Conservation (phyloP, 1,140 invertebrate species). For the Diuraphis noxia region DNA sequence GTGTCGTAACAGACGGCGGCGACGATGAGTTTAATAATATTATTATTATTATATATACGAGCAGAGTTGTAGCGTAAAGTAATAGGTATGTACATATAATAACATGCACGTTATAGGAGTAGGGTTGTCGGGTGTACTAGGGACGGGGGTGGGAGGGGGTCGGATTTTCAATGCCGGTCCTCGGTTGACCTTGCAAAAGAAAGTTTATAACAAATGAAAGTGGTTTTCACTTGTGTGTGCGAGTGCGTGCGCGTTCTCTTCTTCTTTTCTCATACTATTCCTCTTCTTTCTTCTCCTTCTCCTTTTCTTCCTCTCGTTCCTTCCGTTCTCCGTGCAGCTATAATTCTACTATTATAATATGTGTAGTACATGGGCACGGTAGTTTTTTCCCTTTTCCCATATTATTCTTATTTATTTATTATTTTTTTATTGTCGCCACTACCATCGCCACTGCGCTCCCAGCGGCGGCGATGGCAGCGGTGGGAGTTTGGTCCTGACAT, state of each 20-base stretch:
- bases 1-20: slow-evolving; percentile 28
- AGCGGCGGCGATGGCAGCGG: not conserved
- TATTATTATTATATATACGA: not conserved
- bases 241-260: not conserved
- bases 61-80: not conserved
- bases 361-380: not conserved
- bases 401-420: not conserved
- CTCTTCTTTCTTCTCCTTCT: not conserved
- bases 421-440: not conserved
- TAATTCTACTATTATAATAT: not conserved
- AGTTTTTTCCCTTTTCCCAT: not conserved
- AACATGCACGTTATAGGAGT: not conserved
- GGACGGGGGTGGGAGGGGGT: not conserved
- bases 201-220: slow-evolving; percentile 52
- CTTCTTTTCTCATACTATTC: not conserved
- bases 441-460: not conserved
- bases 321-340: not conserved
- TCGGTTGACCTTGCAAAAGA: slow-evolving; percentile 51
- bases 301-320: not conserved
- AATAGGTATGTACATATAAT: not conserved
- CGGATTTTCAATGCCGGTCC: slow-evolving; percentile 49
- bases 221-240: slow-evolving; percentile 44
- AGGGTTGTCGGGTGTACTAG: not conserved
- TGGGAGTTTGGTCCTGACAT: not conserved
- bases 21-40: not conserved